A percentile compares a stretch with the other conserved stretches of the same genome.
These are phyloP conservation scores for Papilio machaon DNA, from an alignment of 1,140 invertebrate species.

Conservation along the genomic window DNA sequence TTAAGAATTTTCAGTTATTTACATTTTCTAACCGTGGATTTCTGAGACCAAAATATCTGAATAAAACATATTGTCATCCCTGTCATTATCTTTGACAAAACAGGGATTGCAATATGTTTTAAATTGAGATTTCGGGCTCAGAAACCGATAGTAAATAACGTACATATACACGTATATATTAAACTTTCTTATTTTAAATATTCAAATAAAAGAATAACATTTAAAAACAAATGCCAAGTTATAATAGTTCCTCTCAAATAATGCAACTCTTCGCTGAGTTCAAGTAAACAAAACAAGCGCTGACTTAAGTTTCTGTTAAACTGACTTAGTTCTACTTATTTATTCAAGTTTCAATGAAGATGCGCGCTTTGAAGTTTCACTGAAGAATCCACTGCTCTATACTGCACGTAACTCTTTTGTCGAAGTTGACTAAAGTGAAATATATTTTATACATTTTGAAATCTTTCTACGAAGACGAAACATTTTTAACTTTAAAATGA, in stretches of 20 bases:
- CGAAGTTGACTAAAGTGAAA: background rate
- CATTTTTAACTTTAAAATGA: background rate
- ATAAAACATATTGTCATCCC: too few relatives aligned
- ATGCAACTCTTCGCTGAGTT: constrained; percentile 14
- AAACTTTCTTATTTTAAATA: background rate
- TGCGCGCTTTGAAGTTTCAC: constrained; percentile 1
- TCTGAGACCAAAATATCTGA: too few relatives aligned
- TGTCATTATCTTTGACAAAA: too few relatives aligned
- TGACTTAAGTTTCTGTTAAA: background rate
- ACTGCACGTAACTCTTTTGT: constrained; percentile 3
- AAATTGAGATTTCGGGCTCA: too few relatives aligned
- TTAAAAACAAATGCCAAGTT: background rate
- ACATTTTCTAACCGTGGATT: too few relatives aligned
- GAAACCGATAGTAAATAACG: too few relatives aligned
- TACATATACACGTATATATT: background rate
- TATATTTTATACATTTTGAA: constrained; percentile 5
- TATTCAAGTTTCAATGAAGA: constrained; percentile 35
- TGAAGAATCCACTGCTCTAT: background rate
- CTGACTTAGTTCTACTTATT: constrained; percentile 1
- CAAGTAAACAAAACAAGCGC: constrained; percentile 6
- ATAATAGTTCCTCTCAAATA: constrained; percentile 3
- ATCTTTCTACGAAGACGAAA: background rate
- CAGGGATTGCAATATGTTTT: too few relatives aligned
- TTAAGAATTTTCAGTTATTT: too few relatives aligned
- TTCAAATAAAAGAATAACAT: background rate